phyloP scores from a whole-genome alignment of 1,140 invertebrate species.

The Mizuhopecten yessoensis region DNA sequence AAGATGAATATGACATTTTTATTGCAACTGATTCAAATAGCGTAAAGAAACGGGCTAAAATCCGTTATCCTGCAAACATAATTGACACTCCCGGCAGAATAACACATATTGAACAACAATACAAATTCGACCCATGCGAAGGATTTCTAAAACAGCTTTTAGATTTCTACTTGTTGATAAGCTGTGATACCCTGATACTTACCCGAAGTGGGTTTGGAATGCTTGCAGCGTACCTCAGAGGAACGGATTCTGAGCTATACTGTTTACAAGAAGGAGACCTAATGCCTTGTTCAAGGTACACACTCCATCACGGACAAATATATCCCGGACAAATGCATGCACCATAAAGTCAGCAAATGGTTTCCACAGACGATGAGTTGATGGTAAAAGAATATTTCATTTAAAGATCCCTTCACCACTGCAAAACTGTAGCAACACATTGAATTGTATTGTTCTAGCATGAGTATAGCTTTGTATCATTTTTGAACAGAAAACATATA shows the following conservation, averaged over 20 bases:
- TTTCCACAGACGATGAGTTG: too few relatives aligned
- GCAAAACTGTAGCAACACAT: too few relatives aligned
- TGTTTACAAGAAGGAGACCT: not conserved
- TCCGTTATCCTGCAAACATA: not conserved
- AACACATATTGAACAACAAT: constrained; percentile 45
- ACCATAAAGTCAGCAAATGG: not conserved
- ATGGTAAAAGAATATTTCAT: too few relatives aligned
- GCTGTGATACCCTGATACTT: constrained; percentile 41
- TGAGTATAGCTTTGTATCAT: too few relatives aligned
- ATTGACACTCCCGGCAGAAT: constrained; percentile 32
- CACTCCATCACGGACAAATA: not conserved
- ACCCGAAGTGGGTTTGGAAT: constrained; percentile 48
- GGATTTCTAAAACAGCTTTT: constrained; percentile 41
- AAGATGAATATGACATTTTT: constrained; percentile 43
- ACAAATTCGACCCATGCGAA: not conserved
- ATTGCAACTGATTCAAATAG: constrained; percentile 45
- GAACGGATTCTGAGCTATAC: not conserved
- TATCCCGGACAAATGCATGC: not conserved
- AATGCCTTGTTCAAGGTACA: constrained; percentile 43
- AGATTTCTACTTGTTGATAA: constrained; percentile 26
- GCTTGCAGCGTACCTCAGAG: constrained; percentile 43
- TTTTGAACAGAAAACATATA: too few relatives aligned
- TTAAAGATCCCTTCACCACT: too few relatives aligned
- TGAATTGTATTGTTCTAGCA: too few relatives aligned
- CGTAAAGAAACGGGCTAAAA: not conserved